A percentile compares a stretch with the other conserved stretches of the same genome.
These are phyloP conservation scores for Euproctis similis DNA, from an alignment of 2,888 invertebrate species.

Conservation along the genomic window DNA sequence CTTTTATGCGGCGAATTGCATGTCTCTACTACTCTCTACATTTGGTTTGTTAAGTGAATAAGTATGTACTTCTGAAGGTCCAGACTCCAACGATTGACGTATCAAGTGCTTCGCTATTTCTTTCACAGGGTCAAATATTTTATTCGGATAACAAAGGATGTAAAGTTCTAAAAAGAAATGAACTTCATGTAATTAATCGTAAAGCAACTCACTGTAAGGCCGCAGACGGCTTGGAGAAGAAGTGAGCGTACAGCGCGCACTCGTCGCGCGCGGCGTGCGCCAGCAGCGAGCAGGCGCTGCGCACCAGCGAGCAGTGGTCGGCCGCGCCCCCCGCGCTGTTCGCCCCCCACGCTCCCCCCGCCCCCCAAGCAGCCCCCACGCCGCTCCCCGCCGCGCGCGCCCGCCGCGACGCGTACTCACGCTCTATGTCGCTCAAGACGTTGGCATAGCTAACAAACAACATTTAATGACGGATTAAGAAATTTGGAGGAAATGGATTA, in stretches of 20 bases:
- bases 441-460: slow-evolving; percentile 79
- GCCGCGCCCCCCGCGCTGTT: slow-evolving; percentile 61
- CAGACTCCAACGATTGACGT: too few relatives aligned
- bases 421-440: slow-evolving; percentile 80
- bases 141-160: too few relatives aligned
- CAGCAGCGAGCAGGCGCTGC: slow-evolving; percentile 92
- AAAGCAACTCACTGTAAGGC: slow-evolving; percentile 76
- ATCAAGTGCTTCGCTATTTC: too few relatives aligned
- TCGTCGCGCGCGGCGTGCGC: slow-evolving; percentile 97
- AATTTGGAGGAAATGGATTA: too few relatives aligned
- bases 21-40: too few relatives aligned
- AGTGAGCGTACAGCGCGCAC: slow-evolving; percentile 91
- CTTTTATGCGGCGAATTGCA: too few relatives aligned
- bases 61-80: too few relatives aligned
- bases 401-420: slow-evolving; percentile 79
- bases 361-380: slow-evolving; percentile 75
- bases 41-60: too few relatives aligned
- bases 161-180: too few relatives aligned
- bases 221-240: slow-evolving; percentile 83
- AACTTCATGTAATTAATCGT: too few relatives aligned
- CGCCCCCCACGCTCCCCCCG: slow-evolving; percentile 18
- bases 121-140: too few relatives aligned
- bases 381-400: slow-evolving; percentile 77
- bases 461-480: too few relatives aligned
- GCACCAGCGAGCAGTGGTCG: slow-evolving; percentile 86